Conservation (phyloP, 1,140 invertebrate species). For the Ceratina japonica region DNA sequence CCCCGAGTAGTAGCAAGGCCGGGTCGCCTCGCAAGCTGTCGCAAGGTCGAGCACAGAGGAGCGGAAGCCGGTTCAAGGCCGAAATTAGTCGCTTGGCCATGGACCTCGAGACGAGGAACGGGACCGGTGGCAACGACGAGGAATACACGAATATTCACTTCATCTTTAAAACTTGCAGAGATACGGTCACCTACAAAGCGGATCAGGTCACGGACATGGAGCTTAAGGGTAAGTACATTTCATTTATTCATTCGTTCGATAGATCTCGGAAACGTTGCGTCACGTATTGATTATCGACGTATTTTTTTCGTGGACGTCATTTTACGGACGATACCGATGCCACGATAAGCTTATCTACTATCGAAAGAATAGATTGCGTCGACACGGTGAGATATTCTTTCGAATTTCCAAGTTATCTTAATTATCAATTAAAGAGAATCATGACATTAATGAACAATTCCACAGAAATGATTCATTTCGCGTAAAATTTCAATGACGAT, state of each 20-base stretch:
- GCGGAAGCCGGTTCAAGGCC: slow-evolving; percentile 61
- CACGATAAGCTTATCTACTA: too few relatives aligned
- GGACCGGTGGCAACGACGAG: slow-evolving; percentile 70
- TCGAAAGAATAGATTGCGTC: too few relatives aligned
- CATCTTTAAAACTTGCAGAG: slow-evolving; percentile 79
- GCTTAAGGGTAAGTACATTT: slow-evolving; percentile 72
- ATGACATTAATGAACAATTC: too few relatives aligned
- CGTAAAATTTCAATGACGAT: too few relatives aligned
- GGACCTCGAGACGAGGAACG: slow-evolving; percentile 76
- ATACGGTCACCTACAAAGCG: slow-evolving; percentile 79
- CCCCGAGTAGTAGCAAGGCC: slow-evolving; percentile 62
- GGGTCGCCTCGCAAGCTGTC: slow-evolving; percentile 54
- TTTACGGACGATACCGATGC: too few relatives aligned
- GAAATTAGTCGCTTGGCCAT: slow-evolving; percentile 72
- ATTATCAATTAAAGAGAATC: too few relatives aligned
- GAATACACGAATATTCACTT: slow-evolving; percentile 77
- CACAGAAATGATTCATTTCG: too few relatives aligned
- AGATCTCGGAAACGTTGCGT: background rate
- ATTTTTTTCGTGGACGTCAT: background rate
- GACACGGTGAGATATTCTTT: too few relatives aligned
- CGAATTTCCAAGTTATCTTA: too few relatives aligned
- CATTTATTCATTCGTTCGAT: slow-evolving; percentile 1
- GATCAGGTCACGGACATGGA: slow-evolving; percentile 76
- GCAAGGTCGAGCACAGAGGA: slow-evolving; percentile 58
- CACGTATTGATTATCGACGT: background rate